Base-by-base conservation (phyloP, 2,888 invertebrate genomes). In the Nomada flava region DNA sequence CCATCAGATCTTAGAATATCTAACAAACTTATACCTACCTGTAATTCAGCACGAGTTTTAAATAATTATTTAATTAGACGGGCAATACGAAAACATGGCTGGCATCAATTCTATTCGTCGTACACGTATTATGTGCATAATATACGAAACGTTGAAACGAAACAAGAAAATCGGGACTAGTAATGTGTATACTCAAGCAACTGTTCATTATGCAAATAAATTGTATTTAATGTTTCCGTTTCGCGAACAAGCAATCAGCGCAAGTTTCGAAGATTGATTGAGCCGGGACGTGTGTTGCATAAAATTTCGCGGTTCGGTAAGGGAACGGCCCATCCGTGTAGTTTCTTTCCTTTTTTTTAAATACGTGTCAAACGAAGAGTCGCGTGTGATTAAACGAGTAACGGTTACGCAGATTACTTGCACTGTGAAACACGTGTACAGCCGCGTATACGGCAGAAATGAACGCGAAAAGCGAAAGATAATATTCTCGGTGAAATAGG, bases 141-240 rank as follows among this genome's bases (percentile, higher is more conserved):
- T 26, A 57, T 57, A 20, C 13, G 57, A 13, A 15, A 23, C 23
- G n/a, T 29, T 20, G 29, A 50, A 62, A 10, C 0, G 60, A 23
- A 65, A n/a, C n/a, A 47, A 57, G 23, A 57, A 13, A 59, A 29
- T 15, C 18, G 59, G 7, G 23, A 47, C 47, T 11, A 11, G 73
- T 42, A 26, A 36, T 23, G 2, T n/a, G 53, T 23, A 13, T 2
- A 20, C 36, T 47, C 2, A 18, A 23, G 29, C n/a, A 29, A 29
- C 55, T 57, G 57, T 64, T 62, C 47, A 71, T 79, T 68, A 72
- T 68, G 70, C 70, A 77, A 77, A 79, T 79, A 44, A 13, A 79
- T 67, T 20, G 65, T 65, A 65, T 79, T 57, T 44, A 59, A 60
- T 36, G 36, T 60, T 59, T 65, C n/a, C 20, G 70, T 62, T 65